Base-by-base conservation (phyloP, 1,140 invertebrate species). In the Thrips palmi region DNA sequence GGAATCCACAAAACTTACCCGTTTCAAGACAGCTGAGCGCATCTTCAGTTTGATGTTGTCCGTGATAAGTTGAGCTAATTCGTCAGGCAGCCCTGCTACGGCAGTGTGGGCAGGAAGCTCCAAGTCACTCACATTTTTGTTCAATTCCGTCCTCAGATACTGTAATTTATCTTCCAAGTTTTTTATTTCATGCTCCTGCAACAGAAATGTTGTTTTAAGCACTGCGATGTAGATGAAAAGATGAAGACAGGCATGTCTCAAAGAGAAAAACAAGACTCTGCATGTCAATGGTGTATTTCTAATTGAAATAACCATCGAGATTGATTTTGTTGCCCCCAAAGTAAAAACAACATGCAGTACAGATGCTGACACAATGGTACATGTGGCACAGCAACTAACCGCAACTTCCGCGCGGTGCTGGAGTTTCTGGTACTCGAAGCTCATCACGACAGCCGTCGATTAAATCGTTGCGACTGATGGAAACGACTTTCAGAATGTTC, bases 41-140 rank as follows among this genome's bases (percentile, higher is more conserved):
- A 86, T 83, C 50, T 82, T 80, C 0, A 92, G 55, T 58, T 91
- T 91, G 1, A 65, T 63, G 58, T 91, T 91, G 57, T 88, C 80
- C 32, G 65, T 58, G 20, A 68, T 50, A 5, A 80, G 49, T 49
- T 69, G 66, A 1, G 56, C 51, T 2, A 77, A 47, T 43, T 68
- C 60, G n/a, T n/a, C n/a, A n/a, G n/a, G n/a, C n/a, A n/a, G n/a
- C n/a, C n/a, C n/a, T n/a, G n/a, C n/a, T n/a, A n/a, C n/a, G n/a
- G n/a, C n/a, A n/a, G n/a, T n/a, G n/a, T n/a, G n/a, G n/a, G n/a
- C n/a, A 20, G 58, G 50, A 41, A 32, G 19, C 22, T 45, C 46
- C 3, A 10, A 19, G 17, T 33, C 39, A 5, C 8, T 27, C 11
- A 4, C n/a, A 4, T 34, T n/a, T 15, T 23, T 18, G 5, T 6